phyloP scores from a whole-genome alignment of 2,113 vertebrate genomes.

The Amphilophus citrinellus region DNA sequence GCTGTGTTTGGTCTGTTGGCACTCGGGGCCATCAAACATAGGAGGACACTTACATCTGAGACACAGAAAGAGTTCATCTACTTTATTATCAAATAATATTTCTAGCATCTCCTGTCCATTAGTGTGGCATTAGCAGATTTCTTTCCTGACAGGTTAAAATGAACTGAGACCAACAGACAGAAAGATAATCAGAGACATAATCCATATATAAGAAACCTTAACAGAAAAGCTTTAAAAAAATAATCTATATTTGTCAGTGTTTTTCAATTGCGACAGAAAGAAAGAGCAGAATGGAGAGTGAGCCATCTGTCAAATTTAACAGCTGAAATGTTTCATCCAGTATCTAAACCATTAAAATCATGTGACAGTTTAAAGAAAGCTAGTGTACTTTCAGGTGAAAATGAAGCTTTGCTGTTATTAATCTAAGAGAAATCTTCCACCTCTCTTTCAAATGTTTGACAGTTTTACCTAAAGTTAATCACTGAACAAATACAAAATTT shows the following conservation, averaged over 20 bases:
- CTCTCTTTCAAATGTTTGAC: slow-evolving; percentile 8
- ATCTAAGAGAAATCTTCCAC: background rate
- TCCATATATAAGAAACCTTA: background rate
- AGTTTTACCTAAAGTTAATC: slow-evolving; percentile 19
- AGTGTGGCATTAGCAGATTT: background rate
- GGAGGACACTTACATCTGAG: slow-evolving; percentile 86
- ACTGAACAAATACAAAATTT: slow-evolving; percentile 8
- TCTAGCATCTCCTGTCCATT: background rate
- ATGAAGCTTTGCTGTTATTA: background rate
- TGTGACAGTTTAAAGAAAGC: slow-evolving; percentile 25
- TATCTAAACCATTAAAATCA: slow-evolving; percentile 19
- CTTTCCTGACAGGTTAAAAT: background rate
- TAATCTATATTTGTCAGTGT: background rate
- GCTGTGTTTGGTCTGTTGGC: slow-evolving; percentile 89
- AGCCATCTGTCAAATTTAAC: slow-evolving; percentile 4
- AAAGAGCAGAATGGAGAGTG: background rate
- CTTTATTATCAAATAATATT: background rate
- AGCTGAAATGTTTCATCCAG: slow-evolving; percentile 4
- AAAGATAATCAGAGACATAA: background rate
- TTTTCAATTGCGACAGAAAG: background rate
- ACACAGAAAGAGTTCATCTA: background rate
- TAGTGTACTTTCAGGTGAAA: background rate
- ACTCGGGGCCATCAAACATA: slow-evolving; percentile 88
- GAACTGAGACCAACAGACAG: background rate
- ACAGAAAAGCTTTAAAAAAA: background rate